phyloP scores from a whole-genome alignment of 37 sponge, comb jelly and placozoan genomes.

The Lycopodina hypogea region DNA sequence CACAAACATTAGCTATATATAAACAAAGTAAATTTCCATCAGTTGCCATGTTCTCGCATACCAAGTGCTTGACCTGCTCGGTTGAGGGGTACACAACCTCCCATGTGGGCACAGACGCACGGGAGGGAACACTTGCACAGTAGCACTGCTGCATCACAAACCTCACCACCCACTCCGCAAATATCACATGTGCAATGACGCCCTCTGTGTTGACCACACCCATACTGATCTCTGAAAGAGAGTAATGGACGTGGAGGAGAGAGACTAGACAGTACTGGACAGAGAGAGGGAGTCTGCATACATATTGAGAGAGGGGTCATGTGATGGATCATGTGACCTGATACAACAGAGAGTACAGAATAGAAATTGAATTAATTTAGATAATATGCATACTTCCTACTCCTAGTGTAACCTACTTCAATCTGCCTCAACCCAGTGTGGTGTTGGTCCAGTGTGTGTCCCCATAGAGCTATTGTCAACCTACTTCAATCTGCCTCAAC shows the following conservation, averaged over 20 bases:
- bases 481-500: no score
- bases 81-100: slow-evolving; percentile 20
- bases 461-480: no score
- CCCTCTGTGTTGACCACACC: background rate
- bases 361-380: background rate
- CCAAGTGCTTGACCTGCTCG: slow-evolving; percentile 32
- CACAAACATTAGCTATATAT: no score
- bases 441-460: no score
- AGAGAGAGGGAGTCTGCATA: slow-evolving; percentile 41
- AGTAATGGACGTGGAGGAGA: slow-evolving; percentile 21
- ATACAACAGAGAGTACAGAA: background rate
- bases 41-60: no score
- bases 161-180: slow-evolving; percentile 40
- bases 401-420: no score
- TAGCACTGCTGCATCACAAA: slow-evolving; percentile 20
- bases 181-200: slow-evolving; percentile 43
- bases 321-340: no score
- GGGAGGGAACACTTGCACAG: slow-evolving; percentile 1
- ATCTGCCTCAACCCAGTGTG: no score
- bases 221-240: background rate
- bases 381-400: no score
- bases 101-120: background rate
- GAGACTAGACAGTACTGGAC: slow-evolving; percentile 47
- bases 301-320: background rate
- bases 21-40: no score